Evolutionary conservation across 2,888 invertebrate genomes (phyloP).

Genomic region (Amblyjoppa fuscipennis): DNA sequence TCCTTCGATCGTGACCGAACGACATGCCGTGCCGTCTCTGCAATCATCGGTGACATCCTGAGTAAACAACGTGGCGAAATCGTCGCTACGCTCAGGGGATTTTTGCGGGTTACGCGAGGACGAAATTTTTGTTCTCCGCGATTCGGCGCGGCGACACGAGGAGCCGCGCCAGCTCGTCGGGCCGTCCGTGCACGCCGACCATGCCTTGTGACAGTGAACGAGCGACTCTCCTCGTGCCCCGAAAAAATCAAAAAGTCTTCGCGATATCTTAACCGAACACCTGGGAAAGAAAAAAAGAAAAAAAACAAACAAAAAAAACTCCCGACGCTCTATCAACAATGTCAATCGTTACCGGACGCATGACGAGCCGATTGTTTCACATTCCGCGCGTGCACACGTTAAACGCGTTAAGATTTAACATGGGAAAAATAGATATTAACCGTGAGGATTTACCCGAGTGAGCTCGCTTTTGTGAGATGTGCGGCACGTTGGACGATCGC

Average conservation of each 20-base stretch:
- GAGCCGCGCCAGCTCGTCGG: conserved; percentile 66
- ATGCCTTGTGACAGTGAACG: conserved; percentile 73
- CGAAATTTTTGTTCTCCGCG: neutral
- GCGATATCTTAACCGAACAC: conserved; percentile 13
- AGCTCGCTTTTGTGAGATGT: conserved; percentile 72
- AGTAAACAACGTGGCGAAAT: conserved; percentile 12
- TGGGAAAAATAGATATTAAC: conserved; percentile 42
- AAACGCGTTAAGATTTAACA: neutral
- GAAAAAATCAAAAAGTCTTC: neutral
- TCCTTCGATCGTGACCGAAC: neutral
- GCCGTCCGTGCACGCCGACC: conserved; percentile 71
- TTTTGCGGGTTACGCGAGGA: neutral
- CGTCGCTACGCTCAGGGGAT: neutral
- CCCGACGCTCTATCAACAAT: neutral
- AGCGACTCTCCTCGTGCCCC: conserved; percentile 66
- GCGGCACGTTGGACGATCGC: conserved; percentile 77
- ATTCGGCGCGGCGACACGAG: conserved; percentile 37
- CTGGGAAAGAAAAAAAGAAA: neutral
- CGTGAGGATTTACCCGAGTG: conserved; percentile 68
- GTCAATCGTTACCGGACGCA: conserved; percentile 1
- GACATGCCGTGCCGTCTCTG: neutral
- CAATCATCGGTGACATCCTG: neutral
- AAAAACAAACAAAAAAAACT: neutral
- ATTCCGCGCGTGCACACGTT: neutral
- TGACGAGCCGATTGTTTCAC: neutral